Base-by-base conservation (phyloP, 2,797 vertebrate genomes). In the Nyctalus aviator region DNA sequence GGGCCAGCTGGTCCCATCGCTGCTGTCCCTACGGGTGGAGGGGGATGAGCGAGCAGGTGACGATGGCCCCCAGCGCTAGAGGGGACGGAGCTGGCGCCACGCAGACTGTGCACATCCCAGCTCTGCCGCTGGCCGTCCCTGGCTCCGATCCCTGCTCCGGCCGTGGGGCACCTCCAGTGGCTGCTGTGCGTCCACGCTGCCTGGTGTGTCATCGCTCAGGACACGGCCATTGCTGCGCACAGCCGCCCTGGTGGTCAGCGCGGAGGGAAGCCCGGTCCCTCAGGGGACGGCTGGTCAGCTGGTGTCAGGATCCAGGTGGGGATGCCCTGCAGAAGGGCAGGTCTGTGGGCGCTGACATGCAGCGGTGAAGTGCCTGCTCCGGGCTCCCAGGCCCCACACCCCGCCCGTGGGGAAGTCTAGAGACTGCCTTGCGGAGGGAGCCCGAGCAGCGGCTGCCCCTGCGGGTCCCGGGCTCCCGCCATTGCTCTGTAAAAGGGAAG, bases 341-440 rank as follows among this genome's bases (percentile, higher is more conserved):
- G 53, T 17, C 72, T 66, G 2, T 32, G n/a, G 4, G 69, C 15
- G 1, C 41, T 35, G 87, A 14, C 48, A 13, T 59, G 78, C 12
- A 9, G 64, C 7, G 0, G 0, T 1, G 1, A 20, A 62, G 78
- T 9, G 59, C 21, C 15, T 8, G 0, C 23, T 35, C 2, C 2
- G 8, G 15, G 30, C 13, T 37, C 64, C 13, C 0, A 4, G 13
- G 13, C 23, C 12, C 1, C 32, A 25, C 0, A 1, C 8, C 4
- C 1, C 44, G 20, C 27, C 72, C 12, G 0, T 0, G 20, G 18
- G 21, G 10, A 11, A 64, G 13, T 4, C 32, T 17, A 6, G 44
- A 75, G 57, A 4, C 5, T 1, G 2, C 32, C n/a, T 59, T 0
- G 2, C 0, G 0, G 30, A 7, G 57, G 25, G 0, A 32, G 59